Conservation (phyloP, 1,140 invertebrate genomes). For the Heliconius melpomene region DNA sequence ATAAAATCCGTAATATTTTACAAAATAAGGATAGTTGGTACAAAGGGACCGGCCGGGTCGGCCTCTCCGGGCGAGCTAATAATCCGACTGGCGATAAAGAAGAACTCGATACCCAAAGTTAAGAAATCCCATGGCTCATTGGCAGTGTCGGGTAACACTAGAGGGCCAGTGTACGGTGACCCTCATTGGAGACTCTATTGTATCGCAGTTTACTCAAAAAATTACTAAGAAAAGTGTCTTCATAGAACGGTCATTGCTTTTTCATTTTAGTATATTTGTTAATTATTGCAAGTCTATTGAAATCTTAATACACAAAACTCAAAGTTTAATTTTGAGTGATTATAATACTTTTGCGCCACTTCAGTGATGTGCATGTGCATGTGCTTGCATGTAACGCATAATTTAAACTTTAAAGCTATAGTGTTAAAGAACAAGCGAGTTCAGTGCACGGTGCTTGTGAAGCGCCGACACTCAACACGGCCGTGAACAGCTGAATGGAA, state of each 20-base stretch:
- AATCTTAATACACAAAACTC: background rate
- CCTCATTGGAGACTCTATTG: background rate
- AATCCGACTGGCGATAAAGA: slow-evolving; percentile 16
- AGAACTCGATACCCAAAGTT: slow-evolving; percentile 46
- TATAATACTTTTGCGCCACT: background rate
- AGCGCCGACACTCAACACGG: slow-evolving; percentile 55
- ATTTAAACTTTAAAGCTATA: slow-evolving; percentile 18
- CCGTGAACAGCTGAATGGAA: slow-evolving; percentile 44
- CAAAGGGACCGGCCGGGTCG: slow-evolving; percentile 26
- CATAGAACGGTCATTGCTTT: background rate
- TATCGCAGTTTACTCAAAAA: slow-evolving; percentile 1
- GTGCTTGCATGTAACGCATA: background rate
- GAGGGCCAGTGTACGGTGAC: background rate
- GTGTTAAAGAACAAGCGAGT: background rate
- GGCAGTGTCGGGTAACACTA: slow-evolving; percentile 53
- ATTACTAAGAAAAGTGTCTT: slow-evolving; percentile 10
- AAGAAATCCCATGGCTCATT: slow-evolving; percentile 45
- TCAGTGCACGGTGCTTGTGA: slow-evolving; percentile 15
- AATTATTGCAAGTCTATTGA: background rate
- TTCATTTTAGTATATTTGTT: background rate
- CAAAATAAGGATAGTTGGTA: slow-evolving; percentile 35
- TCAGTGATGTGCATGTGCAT: background rate
- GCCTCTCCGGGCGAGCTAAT: slow-evolving; percentile 5
- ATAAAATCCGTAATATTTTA: slow-evolving; percentile 30
- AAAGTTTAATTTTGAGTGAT: background rate